phyloP scores from a whole-genome alignment of 2,888 invertebrate species.

The Hyles lineata region DNA sequence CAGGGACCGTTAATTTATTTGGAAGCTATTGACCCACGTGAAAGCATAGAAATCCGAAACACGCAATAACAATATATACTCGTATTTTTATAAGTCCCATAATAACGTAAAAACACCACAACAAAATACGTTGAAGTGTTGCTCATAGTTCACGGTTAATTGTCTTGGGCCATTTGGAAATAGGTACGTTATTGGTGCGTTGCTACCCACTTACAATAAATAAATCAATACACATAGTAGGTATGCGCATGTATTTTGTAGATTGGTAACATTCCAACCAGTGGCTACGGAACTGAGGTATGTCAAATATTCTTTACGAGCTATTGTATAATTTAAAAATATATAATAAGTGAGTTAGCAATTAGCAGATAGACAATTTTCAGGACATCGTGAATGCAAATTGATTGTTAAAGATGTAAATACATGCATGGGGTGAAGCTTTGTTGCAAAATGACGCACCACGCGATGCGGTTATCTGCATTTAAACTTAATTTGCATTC shows the following conservation, averaged over 20 bases:
- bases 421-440: neutral
- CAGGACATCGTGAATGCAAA: neutral
- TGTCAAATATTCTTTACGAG: neutral
- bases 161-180: neutral
- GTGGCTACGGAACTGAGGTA: neutral
- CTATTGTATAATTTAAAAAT: neutral
- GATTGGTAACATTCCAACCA: conserved; percentile 5
- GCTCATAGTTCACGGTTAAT: conserved; percentile 1
- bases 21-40: no score
- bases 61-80: neutral
- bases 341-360: no score
- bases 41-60: no score
- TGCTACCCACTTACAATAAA: conserved; percentile 8
- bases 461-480: conserved; percentile 8
- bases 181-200: neutral
- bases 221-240: conserved; percentile 21
- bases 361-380: no score
- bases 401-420: neutral
- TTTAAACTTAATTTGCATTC: conserved; percentile 19
- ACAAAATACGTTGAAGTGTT: no score
- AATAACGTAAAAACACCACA: neutral
- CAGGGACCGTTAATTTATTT: no score
- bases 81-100: no score
- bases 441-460: conserved; percentile 1
- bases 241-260: conserved; percentile 24